Percentiles rank a stretch among this genome's conserved stretches.
These are phyloP conservation scores for Synanceia verrucosa DNA, from an alignment of 2,797 vertebrate genomes.

Conservation along the genomic window DNA sequence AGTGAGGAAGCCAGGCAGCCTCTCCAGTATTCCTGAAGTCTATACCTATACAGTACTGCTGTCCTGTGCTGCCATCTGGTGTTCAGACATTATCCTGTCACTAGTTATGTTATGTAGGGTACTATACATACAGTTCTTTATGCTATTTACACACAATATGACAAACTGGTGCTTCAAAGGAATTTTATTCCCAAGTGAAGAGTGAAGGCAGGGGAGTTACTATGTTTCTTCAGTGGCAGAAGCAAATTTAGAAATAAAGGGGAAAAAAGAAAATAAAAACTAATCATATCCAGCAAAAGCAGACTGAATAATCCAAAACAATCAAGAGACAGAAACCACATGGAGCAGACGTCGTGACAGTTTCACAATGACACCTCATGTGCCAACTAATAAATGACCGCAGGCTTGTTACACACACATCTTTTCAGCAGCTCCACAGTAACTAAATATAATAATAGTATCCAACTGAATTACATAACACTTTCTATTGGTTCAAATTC, in stretches of 20 bases:
- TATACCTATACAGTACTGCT: neutral
- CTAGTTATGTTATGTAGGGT: accelerated
- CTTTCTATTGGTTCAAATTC: constrained; percentile 34
- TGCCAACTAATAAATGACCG: constrained; percentile 32
- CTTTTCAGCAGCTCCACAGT: constrained; percentile 15
- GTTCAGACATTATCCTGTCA: neutral
- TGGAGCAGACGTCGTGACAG: neutral
- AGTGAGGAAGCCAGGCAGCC: neutral
- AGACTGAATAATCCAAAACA: constrained; percentile 17
- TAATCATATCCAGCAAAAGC: too few species aligned
- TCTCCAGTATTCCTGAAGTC: neutral
- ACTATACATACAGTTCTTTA: too few species aligned
- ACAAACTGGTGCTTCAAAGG: constrained; percentile 7
- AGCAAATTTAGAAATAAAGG: constrained; percentile 9
- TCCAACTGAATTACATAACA: constrained; percentile 13
- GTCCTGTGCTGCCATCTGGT: constrained; percentile 64
- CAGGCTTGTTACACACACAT: constrained; percentile 14
- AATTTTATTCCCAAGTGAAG: constrained; percentile 48
- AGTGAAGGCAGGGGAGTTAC: constrained; percentile 10
- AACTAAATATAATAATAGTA: neutral
- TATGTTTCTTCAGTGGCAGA: constrained; percentile 9
- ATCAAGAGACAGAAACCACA: constrained; percentile 8
- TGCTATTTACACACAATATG: too few species aligned
- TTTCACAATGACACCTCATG: constrained; percentile 13
- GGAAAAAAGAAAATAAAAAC: too few species aligned